Evolutionary conservation across 1,140 invertebrate species (phyloP).

Genomic region (Leptestheria dahalacensis): DNA sequence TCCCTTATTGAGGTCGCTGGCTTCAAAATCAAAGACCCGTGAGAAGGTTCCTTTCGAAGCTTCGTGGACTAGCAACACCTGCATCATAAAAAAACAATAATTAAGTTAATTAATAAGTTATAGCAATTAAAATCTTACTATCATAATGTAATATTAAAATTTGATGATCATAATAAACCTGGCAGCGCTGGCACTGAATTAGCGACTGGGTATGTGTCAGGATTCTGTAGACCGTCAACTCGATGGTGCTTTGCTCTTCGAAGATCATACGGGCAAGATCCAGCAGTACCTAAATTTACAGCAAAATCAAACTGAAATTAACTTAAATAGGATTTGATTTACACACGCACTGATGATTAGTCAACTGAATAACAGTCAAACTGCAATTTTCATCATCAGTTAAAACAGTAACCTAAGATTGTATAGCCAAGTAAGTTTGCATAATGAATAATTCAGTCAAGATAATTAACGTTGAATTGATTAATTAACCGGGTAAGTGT

Average conservation of each 20-base stretch:
- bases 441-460: too few relatives aligned
- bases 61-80: slow-evolving; percentile 75
- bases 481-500: too few relatives aligned
- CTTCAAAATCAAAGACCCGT: slow-evolving; percentile 79
- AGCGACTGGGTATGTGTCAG: slow-evolving; percentile 85
- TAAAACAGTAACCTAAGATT: too few relatives aligned
- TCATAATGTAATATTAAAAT: not conserved
- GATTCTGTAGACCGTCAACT: slow-evolving; percentile 86
- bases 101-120: slow-evolving; percentile 3
- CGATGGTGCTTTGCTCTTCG: slow-evolving; percentile 90
- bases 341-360: too few relatives aligned
- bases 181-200: slow-evolving; percentile 81
- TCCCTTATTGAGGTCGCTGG: slow-evolving; percentile 54
- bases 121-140: not conserved
- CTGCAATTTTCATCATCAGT: too few relatives aligned
- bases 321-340: not conserved
- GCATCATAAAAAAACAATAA: slow-evolving; percentile 21
- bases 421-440: too few relatives aligned
- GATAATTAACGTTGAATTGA: too few relatives aligned
- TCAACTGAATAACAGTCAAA: too few relatives aligned
- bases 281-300: slow-evolving; percentile 50
- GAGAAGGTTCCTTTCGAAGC: slow-evolving; percentile 77
- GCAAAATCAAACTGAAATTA: slow-evolving; percentile 14
- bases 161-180: too few relatives aligned
- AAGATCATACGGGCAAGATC: slow-evolving; percentile 91